Conservation (phyloP, 2,888 invertebrate species). For the Drosophila putrida region DNA sequence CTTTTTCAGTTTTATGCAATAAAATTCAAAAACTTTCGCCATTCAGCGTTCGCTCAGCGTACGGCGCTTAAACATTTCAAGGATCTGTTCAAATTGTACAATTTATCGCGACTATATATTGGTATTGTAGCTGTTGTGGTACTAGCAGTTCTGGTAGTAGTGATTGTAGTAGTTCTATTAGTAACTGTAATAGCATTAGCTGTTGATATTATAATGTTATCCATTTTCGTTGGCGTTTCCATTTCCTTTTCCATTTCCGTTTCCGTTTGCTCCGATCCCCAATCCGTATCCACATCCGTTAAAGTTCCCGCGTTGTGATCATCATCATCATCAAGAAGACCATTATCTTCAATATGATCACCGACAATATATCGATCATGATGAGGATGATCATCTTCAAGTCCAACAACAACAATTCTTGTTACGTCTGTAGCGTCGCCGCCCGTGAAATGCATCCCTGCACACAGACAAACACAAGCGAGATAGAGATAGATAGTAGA, state of each 20-base stretch:
- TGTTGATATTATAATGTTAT: slow-evolving; percentile 7
- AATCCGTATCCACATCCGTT: slow-evolving; percentile 11
- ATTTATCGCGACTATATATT: slow-evolving; percentile 61
- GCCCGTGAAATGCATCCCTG: slow-evolving; percentile 86
- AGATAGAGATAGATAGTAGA: slow-evolving; percentile 84
- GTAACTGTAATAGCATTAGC: slow-evolving; percentile 30
- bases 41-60: slow-evolving; percentile 44
- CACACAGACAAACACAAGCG: slow-evolving; percentile 88
- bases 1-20: slow-evolving; percentile 69
- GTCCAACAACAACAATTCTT: slow-evolving; percentile 66
- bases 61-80: slow-evolving; percentile 64
- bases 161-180: slow-evolving; percentile 29
- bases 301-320: slow-evolving; percentile 40
- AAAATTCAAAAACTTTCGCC: slow-evolving; percentile 57
- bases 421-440: slow-evolving; percentile 45
- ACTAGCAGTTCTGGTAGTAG: slow-evolving; percentile 44
- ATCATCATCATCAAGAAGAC: slow-evolving; percentile 23
- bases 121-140: slow-evolving; percentile 56
- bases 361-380: slow-evolving; percentile 30
- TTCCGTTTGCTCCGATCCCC: slow-evolving; percentile 20
- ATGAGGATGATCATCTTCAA: slow-evolving; percentile 30
- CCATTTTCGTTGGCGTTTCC: slow-evolving; percentile 13
- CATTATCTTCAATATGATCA: slow-evolving; percentile 32
- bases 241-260: slow-evolving; percentile 19
- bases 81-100: slow-evolving; percentile 79